Conservation (phyloP, 2,797 vertebrate species). For the Etheostoma nigrum region DNA sequence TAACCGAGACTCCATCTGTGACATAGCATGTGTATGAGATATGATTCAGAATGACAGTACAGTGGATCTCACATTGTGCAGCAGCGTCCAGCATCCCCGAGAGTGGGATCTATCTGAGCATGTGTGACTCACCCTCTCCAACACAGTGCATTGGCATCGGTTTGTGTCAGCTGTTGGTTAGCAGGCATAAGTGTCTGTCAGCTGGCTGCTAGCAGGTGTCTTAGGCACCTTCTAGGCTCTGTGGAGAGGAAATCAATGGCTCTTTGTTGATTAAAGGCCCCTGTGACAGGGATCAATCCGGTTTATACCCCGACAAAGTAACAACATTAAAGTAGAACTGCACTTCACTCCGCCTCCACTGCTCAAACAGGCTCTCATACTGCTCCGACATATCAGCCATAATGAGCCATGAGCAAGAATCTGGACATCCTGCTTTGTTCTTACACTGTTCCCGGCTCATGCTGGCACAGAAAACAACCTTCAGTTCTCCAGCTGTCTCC, state of each 20-base stretch:
- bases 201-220: slow-evolving; percentile 82
- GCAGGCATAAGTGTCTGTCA: slow-evolving; percentile 80
- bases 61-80: slow-evolving; percentile 69
- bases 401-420: slow-evolving; percentile 45
- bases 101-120: slow-evolving; percentile 70
- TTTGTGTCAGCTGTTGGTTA: slow-evolving; percentile 79
- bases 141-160: slow-evolving; percentile 75
- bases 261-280: slow-evolving; percentile 74
- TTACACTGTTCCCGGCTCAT: slow-evolving; percentile 20
- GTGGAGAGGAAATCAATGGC: slow-evolving; percentile 76
- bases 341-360: slow-evolving; percentile 14
- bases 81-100: slow-evolving; percentile 58
- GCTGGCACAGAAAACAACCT: slow-evolving; percentile 54
- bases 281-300: slow-evolving; percentile 72
- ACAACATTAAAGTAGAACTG: slow-evolving; percentile 47
- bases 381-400: slow-evolving; percentile 45
- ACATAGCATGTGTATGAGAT: slow-evolving; percentile 67
- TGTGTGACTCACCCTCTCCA: slow-evolving; percentile 75
- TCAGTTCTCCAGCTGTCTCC: slow-evolving; percentile 48
- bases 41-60: slow-evolving; percentile 75
- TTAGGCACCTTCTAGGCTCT: slow-evolving; percentile 70
- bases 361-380: slow-evolving; percentile 46
- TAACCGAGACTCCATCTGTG: slow-evolving; percentile 75
- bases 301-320: slow-evolving; percentile 39
- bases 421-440: slow-evolving; percentile 37